Evolutionary conservation across 37 sponge, comb jelly and placozoan species (phyloP).

Genomic region (Mnemiopsis leidyi): DNA sequence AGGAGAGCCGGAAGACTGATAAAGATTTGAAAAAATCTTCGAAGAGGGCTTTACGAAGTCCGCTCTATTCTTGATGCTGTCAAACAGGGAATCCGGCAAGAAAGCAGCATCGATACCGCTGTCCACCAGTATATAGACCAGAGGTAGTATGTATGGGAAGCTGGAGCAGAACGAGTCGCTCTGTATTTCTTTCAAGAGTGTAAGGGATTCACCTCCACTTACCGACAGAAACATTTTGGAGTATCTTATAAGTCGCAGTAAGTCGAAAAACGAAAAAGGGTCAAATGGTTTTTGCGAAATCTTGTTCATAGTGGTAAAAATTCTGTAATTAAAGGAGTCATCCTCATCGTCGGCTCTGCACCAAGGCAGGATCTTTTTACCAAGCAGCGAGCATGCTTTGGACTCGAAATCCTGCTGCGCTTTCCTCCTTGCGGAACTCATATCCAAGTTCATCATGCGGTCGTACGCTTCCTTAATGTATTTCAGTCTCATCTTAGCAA

Average conservation of each 20-base stretch:
- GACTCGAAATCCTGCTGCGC: not conserved
- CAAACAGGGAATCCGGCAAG: no score
- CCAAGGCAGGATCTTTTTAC: not conserved
- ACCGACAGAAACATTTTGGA: not conserved
- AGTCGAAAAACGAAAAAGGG: not conserved
- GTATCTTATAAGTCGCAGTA: not conserved
- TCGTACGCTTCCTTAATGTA: not conserved
- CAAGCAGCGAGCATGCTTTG: not conserved
- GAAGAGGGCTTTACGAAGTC: no score
- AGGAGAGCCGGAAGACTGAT: no score
- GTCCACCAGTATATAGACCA: not conserved
- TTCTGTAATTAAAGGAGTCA: not conserved
- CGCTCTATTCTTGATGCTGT: no score
- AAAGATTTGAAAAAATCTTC: no score
- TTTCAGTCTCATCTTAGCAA: not conserved
- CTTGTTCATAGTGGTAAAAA: not conserved
- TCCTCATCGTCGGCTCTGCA: not conserved
- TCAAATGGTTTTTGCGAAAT: not conserved
- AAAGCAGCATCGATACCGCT: not conserved
- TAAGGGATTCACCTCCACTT: not conserved
- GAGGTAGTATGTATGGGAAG: not conserved
- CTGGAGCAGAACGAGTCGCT: not conserved
- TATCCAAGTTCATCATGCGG: not conserved
- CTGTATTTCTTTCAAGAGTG: not conserved
- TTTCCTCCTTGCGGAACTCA: not conserved